Evolutionary conservation across 1,140 invertebrate species (phyloP).

Genomic region (Orchestia grillus): DNA sequence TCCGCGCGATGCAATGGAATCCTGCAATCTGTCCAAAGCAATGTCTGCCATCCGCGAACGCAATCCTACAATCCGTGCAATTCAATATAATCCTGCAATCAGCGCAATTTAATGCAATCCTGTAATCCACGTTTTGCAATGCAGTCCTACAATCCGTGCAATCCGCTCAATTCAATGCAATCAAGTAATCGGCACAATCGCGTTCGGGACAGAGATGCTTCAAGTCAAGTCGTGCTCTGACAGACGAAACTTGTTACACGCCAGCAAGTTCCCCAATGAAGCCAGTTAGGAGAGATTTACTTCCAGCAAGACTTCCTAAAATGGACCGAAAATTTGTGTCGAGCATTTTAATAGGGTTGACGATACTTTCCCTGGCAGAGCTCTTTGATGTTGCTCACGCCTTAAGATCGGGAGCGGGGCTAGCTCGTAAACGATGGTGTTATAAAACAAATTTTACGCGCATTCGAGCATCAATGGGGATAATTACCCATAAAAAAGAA

Average conservation of each 20-base stretch:
- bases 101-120: too few species aligned
- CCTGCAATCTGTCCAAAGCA: too few species aligned
- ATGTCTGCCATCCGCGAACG: too few species aligned
- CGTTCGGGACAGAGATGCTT: not conserved
- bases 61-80: too few species aligned
- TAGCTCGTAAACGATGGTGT: not conserved
- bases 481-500: not conserved
- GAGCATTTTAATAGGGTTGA: not conserved
- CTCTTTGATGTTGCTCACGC: not conserved
- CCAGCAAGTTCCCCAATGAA: not conserved
- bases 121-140: too few species aligned
- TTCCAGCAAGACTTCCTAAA: not conserved
- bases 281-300: constrained; percentile 42
- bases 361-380: not conserved
- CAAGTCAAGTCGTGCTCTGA: not conserved
- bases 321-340: not conserved
- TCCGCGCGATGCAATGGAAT: too few species aligned
- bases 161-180: too few species aligned
- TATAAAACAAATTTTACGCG: not conserved
- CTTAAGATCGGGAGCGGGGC: not conserved
- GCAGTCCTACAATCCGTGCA: too few species aligned
- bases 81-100: too few species aligned
- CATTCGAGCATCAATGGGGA: not conserved
- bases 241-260: not conserved
- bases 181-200: too few species aligned